Base-by-base conservation (phyloP, 2,797 vertebrate species). In the Triplophysa bombifrons region DNA sequence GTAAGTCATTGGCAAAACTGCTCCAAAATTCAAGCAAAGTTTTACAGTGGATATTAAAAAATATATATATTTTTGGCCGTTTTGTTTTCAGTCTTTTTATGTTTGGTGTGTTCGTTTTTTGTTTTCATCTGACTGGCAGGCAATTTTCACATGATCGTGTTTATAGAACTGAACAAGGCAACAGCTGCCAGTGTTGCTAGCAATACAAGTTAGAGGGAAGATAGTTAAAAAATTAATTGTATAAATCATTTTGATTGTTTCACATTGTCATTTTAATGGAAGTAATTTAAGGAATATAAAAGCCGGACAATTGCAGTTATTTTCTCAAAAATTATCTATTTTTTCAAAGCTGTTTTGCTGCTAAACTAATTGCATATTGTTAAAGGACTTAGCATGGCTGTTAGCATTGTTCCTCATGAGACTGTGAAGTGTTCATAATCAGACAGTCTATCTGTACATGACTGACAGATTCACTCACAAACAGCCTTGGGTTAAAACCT, bases 331-430 rank as follows among this genome's bases (percentile, higher is more conserved):
- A 64, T 65, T n/a, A 14, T 51, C 4, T 25, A n/a, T 20, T 25
- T 55, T 30, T 38, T 7, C 30, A 44, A 56, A 67, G 50, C 50
- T 13, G 34, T 44, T 41, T 55, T 56, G 3, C 20, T 65, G 10
- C 27, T 12, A 53, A 74, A 53, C n/a, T 56, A 67, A 76, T 67
- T 76, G 63, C 20, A 14, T 76, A 76, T 55, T 66, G 50, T 75
- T 65, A 53, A 65, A 65, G 61, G 50, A 55, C 34, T 65, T 10
- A 20, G 60, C 19, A 0, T 51, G 46, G 46, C 60, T 66, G 14
- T 41, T 6, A 65, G 30, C 50, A 0, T 67, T 76, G 74, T 38
- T 76, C 74, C 60, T 76, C 74, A 3, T 56, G 48, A 76, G 63
- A 76, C 14, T 44, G 63, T 55, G 61, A 14, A 16, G 25, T 34